A percentile compares a stretch with the other conserved stretches of the same genome.
These are phyloP conservation scores for Bombus waltoni DNA, from an alignment of 1,140 invertebrate genomes.

Conservation along the genomic window DNA sequence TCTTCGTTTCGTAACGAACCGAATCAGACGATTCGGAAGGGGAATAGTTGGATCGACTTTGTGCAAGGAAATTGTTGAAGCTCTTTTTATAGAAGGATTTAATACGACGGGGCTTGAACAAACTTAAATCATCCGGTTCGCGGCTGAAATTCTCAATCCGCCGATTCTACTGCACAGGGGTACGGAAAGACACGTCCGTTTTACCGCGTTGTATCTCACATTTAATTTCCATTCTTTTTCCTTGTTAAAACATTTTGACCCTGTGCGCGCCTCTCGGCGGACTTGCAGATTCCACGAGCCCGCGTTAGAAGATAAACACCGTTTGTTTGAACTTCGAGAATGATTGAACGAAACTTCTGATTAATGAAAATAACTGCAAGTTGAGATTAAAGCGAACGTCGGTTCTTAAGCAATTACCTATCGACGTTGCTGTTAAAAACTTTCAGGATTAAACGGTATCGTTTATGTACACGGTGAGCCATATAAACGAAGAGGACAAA, in stretches of 20 bases:
- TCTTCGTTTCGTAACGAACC: neutral
- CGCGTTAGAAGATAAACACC: neutral
- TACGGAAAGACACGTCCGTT: too few relatives aligned
- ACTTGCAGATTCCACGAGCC: neutral
- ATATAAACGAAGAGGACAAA: neutral
- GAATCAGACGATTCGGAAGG: too few relatives aligned
- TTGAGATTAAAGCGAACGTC: constrained; percentile 7
- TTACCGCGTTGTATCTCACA: neutral
- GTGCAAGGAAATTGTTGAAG: neutral
- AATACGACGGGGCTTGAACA: neutral
- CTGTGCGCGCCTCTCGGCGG: neutral
- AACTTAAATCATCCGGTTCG: neutral
- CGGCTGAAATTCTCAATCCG: neutral
- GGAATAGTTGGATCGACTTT: neutral
- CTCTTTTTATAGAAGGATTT: neutral
- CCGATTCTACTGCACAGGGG: too few relatives aligned
- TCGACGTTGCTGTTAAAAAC: neutral
- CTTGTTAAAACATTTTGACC: neutral
- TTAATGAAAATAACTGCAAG: constrained; percentile 10
- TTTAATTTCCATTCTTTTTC: neutral
- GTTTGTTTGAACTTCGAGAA: constrained; percentile 6
- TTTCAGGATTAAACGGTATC: neutral
- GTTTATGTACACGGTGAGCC: neutral
- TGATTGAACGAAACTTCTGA: neutral
- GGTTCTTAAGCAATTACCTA: neutral